These are phyloP conservation scores for Ascaphus truei DNA, from an alignment of 2,113 vertebrate genomes.

Conservation along the genomic window DNA sequence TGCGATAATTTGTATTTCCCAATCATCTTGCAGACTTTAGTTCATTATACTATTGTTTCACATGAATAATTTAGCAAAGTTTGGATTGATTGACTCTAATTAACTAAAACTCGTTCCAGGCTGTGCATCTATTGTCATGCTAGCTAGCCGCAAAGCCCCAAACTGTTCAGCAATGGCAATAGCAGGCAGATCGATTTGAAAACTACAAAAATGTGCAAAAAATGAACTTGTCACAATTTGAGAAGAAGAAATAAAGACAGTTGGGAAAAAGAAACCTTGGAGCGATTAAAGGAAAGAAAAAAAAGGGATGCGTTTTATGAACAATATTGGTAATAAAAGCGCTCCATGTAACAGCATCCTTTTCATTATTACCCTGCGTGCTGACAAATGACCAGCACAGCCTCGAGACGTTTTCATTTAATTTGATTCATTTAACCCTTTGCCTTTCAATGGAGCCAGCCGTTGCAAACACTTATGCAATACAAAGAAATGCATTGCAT, in stretches of 20 bases:
- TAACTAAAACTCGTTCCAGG: constrained; percentile 99
- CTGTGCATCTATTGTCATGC: constrained; percentile 98
- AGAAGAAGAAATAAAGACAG: constrained; percentile 44
- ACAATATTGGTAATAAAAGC: too few relatives aligned
- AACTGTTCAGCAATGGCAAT: constrained; percentile 73
- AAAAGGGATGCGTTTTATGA: background rate
- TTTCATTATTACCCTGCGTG: too few relatives aligned
- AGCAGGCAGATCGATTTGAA: constrained; percentile 92
- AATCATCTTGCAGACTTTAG: constrained; percentile 98
- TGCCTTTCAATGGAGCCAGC: too few relatives aligned
- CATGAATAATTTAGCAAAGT: constrained; percentile 99
- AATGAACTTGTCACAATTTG: constrained; percentile 61
- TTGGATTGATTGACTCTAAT: constrained; percentile 99
- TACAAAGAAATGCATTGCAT: too few relatives aligned
- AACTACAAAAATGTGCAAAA: constrained; percentile 85
- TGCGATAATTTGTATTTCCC: constrained; percentile 99
- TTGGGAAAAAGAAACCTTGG: constrained; percentile 23
- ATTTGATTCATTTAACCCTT: too few relatives aligned
- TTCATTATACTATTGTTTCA: constrained; percentile 99
- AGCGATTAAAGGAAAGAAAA: background rate
- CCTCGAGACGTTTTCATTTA: too few relatives aligned
- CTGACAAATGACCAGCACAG: too few relatives aligned
- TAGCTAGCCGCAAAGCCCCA: constrained; percentile 90
- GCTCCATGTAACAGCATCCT: too few relatives aligned
- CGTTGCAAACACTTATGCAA: too few relatives aligned